Evolutionary conservation across 37 sponge, comb jelly and placozoan genomes (phyloP).

Genomic region (Spongilla lacustris): DNA sequence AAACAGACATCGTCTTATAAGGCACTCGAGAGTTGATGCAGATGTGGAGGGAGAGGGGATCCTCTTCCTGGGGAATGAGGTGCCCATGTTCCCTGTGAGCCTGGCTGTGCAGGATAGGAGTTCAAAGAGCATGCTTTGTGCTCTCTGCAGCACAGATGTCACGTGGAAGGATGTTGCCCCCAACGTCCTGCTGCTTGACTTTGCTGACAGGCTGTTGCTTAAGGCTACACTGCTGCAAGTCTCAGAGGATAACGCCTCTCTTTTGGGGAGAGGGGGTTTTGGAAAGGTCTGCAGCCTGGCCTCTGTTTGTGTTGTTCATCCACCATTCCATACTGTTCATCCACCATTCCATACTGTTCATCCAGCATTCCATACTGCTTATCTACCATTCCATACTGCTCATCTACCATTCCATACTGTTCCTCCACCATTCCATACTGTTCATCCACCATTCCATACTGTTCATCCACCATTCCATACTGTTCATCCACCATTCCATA

Average conservation of each 20-base stretch:
- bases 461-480: neutral
- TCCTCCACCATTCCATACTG: neutral
- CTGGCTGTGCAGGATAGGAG: neutral
- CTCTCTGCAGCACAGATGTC: constrained; percentile 16
- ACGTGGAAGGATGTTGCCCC: constrained; percentile 34
- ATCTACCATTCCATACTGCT: neutral
- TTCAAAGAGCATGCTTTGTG: constrained; percentile 18
- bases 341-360: neutral
- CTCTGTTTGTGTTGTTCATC: neutral
- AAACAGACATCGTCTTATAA: neutral
- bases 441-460: neutral
- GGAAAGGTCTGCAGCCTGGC: constrained; percentile 50
- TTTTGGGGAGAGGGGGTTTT: constrained; percentile 55
- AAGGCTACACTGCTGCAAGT: constrained; percentile 19
- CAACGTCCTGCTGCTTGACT: constrained; percentile 55
- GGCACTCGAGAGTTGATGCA: neutral
- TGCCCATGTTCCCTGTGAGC: neutral
- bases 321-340: neutral
- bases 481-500: neutral
- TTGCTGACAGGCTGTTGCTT: constrained; percentile 37
- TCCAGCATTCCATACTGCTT: neutral
- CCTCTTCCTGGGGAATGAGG: neutral
- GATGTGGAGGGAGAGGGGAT: neutral
- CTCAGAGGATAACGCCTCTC: neutral
- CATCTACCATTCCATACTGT: neutral